These are phyloP conservation scores for Proctacanthus coquilletti DNA, from an alignment of 1,140 invertebrate species.

Conservation along the genomic window DNA sequence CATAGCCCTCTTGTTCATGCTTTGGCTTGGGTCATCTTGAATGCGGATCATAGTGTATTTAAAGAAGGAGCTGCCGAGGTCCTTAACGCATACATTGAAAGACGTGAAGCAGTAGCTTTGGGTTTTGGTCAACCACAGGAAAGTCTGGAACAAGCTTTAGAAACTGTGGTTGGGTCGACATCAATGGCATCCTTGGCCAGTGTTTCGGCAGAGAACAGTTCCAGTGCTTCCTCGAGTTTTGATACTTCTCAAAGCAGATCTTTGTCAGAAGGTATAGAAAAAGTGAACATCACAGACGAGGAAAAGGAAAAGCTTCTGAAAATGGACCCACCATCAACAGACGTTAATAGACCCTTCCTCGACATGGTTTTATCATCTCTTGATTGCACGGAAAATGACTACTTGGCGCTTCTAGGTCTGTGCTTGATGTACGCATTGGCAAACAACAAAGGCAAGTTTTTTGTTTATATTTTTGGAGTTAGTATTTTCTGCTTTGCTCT, in stretches of 20 bases:
- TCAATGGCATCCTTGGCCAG: no score
- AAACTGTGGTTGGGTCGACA: constrained; percentile 13
- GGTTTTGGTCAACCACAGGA: constrained; percentile 36
- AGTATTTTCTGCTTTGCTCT: constrained; percentile 11
- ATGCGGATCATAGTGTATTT: constrained; percentile 54
- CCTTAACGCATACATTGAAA: constrained; percentile 53
- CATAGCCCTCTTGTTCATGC: constrained; percentile 77
- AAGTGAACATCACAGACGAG: constrained; percentile 78
- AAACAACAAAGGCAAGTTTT: constrained; percentile 72
- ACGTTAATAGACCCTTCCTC: constrained; percentile 52
- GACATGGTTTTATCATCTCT: constrained; percentile 73
- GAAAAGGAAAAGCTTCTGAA: constrained; percentile 58
- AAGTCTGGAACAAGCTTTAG: constrained; percentile 46
- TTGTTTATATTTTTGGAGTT: constrained; percentile 17
- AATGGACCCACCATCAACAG: constrained; percentile 13
- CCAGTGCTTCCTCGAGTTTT: neutral
- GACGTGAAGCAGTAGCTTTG: constrained; percentile 31
- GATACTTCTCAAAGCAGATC: neutral
- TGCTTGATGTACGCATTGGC: constrained; percentile 87
- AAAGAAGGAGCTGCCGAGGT: constrained; percentile 54
- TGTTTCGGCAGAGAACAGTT: neutral
- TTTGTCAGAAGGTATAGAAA: constrained; percentile 9
- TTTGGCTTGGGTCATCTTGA: constrained; percentile 75
- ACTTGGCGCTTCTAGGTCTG: constrained; percentile 78
- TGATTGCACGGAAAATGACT: constrained; percentile 84